phyloP scores from a whole-genome alignment of 2,888 invertebrate genomes.

The Smittia sp. region DNA sequence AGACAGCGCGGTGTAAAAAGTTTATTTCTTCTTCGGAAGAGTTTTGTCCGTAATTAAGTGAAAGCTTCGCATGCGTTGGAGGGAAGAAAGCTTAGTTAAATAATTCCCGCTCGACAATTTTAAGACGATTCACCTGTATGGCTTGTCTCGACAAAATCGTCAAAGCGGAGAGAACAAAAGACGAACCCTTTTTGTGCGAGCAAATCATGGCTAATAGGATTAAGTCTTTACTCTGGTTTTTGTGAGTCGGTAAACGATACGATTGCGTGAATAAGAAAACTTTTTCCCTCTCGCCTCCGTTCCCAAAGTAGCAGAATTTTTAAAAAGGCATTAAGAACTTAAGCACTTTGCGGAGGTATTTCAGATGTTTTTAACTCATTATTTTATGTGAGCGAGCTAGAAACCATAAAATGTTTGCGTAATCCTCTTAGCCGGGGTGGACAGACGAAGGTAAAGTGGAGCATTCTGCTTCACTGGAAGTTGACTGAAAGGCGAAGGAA shows the following conservation, averaged over 20 bases:
- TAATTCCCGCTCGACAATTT: not conserved
- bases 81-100: not conserved
- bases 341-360: slow-evolving; percentile 32
- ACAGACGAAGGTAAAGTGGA: not conserved
- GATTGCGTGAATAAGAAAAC: no score
- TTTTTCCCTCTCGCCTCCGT: no score
- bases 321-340: slow-evolving; percentile 21
- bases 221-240: not conserved
- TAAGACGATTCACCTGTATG: not conserved
- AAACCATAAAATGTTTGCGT: slow-evolving; percentile 36
- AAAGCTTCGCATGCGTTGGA: no score
- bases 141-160: not conserved
- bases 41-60: no score
- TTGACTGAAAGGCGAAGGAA: no score
- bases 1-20: no score
- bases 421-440: slow-evolving; percentile 7
- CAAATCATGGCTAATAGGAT: not conserved
- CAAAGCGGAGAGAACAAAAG: not conserved
- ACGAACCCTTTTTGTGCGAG: not conserved
- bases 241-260: no score
- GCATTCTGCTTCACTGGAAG: no score
- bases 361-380: slow-evolving; percentile 23
- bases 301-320: not conserved
- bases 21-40: no score
- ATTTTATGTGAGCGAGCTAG: slow-evolving; percentile 21